These are phyloP conservation scores for Phoeniculus purpureus DNA, from an alignment of 2,797 vertebrate species.

Conservation along the genomic window DNA sequence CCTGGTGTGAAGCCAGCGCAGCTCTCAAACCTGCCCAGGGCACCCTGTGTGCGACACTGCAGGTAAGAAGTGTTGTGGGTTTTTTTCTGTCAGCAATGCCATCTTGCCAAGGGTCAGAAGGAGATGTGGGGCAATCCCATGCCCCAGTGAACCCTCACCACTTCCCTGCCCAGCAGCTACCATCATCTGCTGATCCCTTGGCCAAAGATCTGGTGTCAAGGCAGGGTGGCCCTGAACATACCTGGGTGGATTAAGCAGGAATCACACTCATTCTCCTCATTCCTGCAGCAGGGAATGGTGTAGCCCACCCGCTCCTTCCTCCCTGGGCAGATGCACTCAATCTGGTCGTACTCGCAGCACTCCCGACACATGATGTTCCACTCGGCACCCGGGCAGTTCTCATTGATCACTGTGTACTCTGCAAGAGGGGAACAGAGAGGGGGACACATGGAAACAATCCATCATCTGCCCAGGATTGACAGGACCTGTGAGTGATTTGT, in stretches of 20 bases:
- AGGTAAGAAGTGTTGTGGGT: neutral
- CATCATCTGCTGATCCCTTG: neutral
- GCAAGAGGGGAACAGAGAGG: constrained; percentile 17
- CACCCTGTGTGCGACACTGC: neutral
- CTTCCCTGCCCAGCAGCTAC: neutral
- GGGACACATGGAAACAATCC: fast-evolving
- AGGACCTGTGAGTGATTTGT: neutral
- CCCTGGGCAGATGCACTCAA: constrained; percentile 91
- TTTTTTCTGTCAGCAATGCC: neutral
- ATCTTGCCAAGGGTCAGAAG: neutral
- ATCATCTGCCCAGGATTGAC: neutral
- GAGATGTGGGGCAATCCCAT: neutral
- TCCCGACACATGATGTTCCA: constrained; percentile 98
- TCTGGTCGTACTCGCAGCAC: constrained; percentile 95
- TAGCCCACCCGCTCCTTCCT: constrained; percentile 91
- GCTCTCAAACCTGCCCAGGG: neutral
- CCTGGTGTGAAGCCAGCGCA: neutral
- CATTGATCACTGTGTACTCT: constrained; percentile 94
- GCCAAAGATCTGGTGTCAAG: neutral
- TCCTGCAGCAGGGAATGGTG: constrained; percentile 96
- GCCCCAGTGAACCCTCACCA: neutral
- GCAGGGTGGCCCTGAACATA: constrained; percentile 30
- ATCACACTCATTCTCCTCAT: constrained; percentile 93
- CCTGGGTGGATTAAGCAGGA: constrained; percentile 97
- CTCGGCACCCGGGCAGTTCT: constrained; percentile 92